These are phyloP conservation scores for Mesorhabditis sp. DNA, from an alignment of 2,888 invertebrate genomes.

Conservation along the genomic window DNA sequence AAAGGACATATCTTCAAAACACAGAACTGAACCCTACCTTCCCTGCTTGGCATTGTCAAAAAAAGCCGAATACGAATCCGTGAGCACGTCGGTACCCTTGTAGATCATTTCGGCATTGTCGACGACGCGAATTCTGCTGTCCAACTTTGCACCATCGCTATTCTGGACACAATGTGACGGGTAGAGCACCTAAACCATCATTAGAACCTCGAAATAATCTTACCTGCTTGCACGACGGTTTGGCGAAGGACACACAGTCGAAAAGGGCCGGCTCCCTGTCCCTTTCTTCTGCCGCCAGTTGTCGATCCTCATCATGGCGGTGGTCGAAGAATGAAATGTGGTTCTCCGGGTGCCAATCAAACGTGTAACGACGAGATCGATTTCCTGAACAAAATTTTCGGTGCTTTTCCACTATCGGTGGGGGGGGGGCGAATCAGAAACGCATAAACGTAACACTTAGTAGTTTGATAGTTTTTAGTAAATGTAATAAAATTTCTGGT, in stretches of 20 bases:
- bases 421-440: too few relatives aligned
- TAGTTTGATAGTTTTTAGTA: too few relatives aligned
- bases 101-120: slow-evolving; percentile 50
- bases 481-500: too few relatives aligned
- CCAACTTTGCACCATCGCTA: slow-evolving; percentile 88
- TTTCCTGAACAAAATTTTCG: slow-evolving; percentile 59
- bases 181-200: slow-evolving; percentile 71
- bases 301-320: slow-evolving; percentile 51
- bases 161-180: slow-evolving; percentile 92
- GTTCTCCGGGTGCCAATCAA: slow-evolving; percentile 88
- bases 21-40: slow-evolving; percentile 21
- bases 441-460: too few relatives aligned
- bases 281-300: slow-evolving; percentile 38
- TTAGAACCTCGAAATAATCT: neutral
- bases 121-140: slow-evolving; percentile 70
- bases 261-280: slow-evolving; percentile 64
- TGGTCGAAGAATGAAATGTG: slow-evolving; percentile 95
- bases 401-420: too few relatives aligned
- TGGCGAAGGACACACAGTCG: slow-evolving; percentile 87
- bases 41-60: slow-evolving; percentile 88
- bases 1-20: neutral
- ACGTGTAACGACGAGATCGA: slow-evolving; percentile 4
- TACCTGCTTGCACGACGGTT: slow-evolving; percentile 75
- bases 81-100: slow-evolving; percentile 82
- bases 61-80: slow-evolving; percentile 95